Conservation (phyloP, 2,797 vertebrate species). For the Thaleichthys pacificus region DNA sequence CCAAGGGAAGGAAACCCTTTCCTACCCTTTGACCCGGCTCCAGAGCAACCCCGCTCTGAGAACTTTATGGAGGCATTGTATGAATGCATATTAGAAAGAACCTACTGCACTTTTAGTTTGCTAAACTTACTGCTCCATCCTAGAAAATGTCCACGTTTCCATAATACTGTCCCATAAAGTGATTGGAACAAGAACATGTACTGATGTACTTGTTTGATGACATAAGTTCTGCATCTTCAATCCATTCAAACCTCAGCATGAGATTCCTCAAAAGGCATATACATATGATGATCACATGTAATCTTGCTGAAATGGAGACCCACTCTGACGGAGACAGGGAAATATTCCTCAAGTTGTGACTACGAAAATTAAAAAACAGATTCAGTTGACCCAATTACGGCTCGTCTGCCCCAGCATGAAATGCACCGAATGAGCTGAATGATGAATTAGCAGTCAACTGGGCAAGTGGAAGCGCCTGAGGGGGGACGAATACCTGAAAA, state of each 20-base stretch:
- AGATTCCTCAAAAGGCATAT: not conserved
- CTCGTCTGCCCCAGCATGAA: slow-evolving; percentile 45
- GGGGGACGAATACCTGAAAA: slow-evolving; percentile 41
- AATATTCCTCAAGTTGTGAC: slow-evolving; percentile 41
- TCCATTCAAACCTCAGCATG: not conserved
- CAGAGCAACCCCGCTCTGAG: too few species aligned
- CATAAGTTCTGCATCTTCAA: not conserved
- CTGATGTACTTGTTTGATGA: not conserved
- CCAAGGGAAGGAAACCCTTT: too few species aligned
- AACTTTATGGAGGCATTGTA: not conserved
- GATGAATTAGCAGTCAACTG: slow-evolving; percentile 52
- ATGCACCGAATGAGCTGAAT: slow-evolving; percentile 41
- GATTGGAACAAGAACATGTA: too few species aligned
- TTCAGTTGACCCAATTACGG: slow-evolving; percentile 64
- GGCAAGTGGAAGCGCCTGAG: slow-evolving; percentile 33
- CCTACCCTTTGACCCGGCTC: too few species aligned
- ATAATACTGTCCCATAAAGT: not conserved
- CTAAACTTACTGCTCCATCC: slow-evolving; percentile 58
- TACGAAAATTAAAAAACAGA: slow-evolving; percentile 56
- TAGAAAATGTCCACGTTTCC: slow-evolving; percentile 29
- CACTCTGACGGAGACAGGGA: not conserved
- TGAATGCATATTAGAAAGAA: slow-evolving; percentile 49
- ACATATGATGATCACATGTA: not conserved
- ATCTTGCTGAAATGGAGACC: not conserved
- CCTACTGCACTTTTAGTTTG: slow-evolving; percentile 48